A percentile compares a stretch with the other conserved stretches of the same genome.
These are phyloP conservation scores for Megalops atlanticus DNA, from an alignment of 2,113 vertebrate species.

Conservation along the genomic window DNA sequence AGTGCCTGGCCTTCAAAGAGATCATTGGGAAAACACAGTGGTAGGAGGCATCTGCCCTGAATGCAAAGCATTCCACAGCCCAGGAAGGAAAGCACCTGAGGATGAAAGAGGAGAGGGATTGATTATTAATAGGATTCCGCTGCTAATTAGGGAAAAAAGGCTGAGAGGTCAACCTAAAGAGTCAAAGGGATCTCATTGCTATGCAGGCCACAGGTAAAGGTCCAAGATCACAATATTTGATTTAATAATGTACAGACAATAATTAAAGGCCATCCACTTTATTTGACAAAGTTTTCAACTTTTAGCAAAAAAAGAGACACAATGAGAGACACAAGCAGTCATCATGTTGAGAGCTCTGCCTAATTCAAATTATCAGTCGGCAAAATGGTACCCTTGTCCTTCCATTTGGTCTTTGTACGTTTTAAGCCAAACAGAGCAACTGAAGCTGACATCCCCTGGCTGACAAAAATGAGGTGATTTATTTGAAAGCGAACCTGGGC, in stretches of 20 bases:
- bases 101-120: slow-evolving; percentile 31
- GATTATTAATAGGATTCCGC: slow-evolving; percentile 58
- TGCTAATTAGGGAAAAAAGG: slow-evolving; percentile 64
- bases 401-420: not conserved
- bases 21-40: slow-evolving; percentile 2
- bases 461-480: not conserved
- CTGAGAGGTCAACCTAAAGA: slow-evolving; percentile 26
- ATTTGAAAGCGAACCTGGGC: slow-evolving; percentile 5
- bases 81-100: slow-evolving; percentile 48
- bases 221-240: slow-evolving; percentile 50
- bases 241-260: slow-evolving; percentile 52
- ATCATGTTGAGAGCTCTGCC: slow-evolving; percentile 12
- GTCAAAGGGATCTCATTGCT: slow-evolving; percentile 56
- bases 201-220: slow-evolving; percentile 59
- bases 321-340: slow-evolving; percentile 34
- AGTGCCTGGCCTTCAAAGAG: slow-evolving; percentile 1
- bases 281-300: slow-evolving; percentile 18
- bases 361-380: not conserved
- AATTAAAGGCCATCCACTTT: slow-evolving; percentile 49
- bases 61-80: slow-evolving; percentile 55
- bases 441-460: not conserved
- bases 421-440: not conserved
- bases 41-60: slow-evolving; percentile 32
- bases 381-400: slow-evolving; percentile 1
- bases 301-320: slow-evolving; percentile 19